Evolutionary conservation across 37 sponge, comb jelly and placozoan genomes (phyloP).

Genomic region (Petrosia ficiformis): DNA sequence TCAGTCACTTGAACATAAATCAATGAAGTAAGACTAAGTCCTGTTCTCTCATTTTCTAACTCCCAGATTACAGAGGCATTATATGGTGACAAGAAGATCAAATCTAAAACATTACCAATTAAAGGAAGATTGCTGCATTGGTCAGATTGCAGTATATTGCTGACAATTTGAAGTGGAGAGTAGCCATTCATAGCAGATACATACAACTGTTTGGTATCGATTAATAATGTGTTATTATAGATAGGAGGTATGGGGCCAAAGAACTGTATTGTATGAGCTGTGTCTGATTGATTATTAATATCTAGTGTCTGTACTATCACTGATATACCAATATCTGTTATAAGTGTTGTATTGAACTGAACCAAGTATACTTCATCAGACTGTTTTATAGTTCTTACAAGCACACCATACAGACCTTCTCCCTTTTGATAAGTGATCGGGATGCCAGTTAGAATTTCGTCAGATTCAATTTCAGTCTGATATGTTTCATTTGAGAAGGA

Average conservation of each 20-base stretch:
- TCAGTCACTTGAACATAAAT: background rate
- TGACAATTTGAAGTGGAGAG: conserved; percentile 25
- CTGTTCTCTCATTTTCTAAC: conserved; percentile 29
- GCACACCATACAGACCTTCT: conserved; percentile 22
- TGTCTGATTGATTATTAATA: conserved; percentile 7
- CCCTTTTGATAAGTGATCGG: conserved; percentile 2
- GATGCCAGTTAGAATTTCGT: background rate
- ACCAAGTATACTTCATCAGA: too few species aligned
- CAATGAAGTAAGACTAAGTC: conserved; percentile 17
- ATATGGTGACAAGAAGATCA: conserved; percentile 27
- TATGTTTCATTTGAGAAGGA: background rate
- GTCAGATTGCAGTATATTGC: conserved; percentile 26
- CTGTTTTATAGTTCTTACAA: conserved; percentile 1
- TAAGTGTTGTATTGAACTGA: too few species aligned
- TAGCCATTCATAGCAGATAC: conserved; percentile 40
- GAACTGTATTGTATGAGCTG: conserved; percentile 21
- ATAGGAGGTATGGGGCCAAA: conserved; percentile 34
- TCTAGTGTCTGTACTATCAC: conserved; percentile 43
- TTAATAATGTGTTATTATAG: conserved; percentile 13
- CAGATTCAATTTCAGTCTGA: background rate
- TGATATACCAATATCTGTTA: conserved; percentile 37
- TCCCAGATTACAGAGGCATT: conserved; percentile 34
- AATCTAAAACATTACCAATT: conserved; percentile 2
- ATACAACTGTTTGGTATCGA: background rate
- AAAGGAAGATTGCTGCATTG: conserved; percentile 49